phyloP scores from a whole-genome alignment of 2,888 invertebrate genomes.

The Xanthorhoe designata region DNA sequence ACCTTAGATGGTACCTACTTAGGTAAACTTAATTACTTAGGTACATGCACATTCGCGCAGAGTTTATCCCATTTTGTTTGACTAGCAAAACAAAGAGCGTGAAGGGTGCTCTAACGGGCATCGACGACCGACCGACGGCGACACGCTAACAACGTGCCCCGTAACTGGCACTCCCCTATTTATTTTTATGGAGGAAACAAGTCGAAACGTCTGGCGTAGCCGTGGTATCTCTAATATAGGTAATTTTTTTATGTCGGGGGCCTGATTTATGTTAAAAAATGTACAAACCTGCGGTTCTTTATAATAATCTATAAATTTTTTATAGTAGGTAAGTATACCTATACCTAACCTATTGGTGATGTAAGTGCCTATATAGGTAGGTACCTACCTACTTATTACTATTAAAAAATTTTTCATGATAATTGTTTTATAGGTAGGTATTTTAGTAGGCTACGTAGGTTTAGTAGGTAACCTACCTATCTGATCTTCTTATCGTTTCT shows the following conservation, averaged over 20 bases:
- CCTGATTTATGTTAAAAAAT: neutral
- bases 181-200: constrained; percentile 39
- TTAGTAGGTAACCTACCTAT: too few relatives aligned
- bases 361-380: neutral
- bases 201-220: constrained; percentile 32
- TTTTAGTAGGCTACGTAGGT: too few relatives aligned
- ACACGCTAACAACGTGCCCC: constrained; percentile 34
- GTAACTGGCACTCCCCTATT: constrained; percentile 46
- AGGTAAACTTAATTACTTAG: neutral
- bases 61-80: constrained; percentile 41
- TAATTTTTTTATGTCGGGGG: constrained; percentile 17
- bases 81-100: constrained; percentile 51
- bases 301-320: too few relatives aligned
- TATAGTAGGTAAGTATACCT: too few relatives aligned
- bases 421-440: too few relatives aligned
- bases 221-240: constrained; percentile 23
- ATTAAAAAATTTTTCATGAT: too few relatives aligned
- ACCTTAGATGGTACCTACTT: neutral
- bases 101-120: constrained; percentile 43
- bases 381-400: too few relatives aligned
- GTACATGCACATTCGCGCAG: neutral
- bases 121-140: constrained; percentile 10
- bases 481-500: too few relatives aligned
- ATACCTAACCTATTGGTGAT: too few relatives aligned
- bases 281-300: neutral